Evolutionary conservation across 2,797 vertebrate species (phyloP).

Genomic region (Craterocephalus amniculus): DNA sequence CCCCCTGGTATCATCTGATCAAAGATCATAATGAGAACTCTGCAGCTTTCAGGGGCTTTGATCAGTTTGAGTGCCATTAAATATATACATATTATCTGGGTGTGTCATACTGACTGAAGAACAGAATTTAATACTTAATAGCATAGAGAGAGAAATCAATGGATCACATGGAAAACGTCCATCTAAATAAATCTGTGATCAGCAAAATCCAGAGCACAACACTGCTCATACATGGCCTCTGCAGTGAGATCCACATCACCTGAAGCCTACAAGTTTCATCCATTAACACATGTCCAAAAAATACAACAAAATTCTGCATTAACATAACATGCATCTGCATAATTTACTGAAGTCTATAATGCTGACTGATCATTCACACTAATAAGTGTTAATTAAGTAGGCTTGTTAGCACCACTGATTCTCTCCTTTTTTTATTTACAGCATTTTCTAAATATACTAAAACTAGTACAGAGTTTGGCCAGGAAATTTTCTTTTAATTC

Average conservation of each 20-base stretch:
- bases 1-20: neutral
- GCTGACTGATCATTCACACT: conserved; percentile 53
- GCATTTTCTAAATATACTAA: conserved; percentile 7
- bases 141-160: no score
- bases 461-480: conserved; percentile 1
- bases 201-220: no score
- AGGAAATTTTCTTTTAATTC: neutral
- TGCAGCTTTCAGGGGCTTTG: no score
- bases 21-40: neutral
- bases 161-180: no score
- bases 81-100: neutral
- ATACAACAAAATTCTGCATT: no score
- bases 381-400: neutral
- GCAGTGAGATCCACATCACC: neutral
- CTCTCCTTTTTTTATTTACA: conserved; percentile 14
- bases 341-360: conserved; percentile 32
- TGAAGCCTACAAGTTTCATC: neutral
- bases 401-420: no score
- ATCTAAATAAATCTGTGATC: neutral
- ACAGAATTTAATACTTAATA: neutral
- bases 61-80: neutral
- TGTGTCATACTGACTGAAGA: neutral
- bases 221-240: no score
- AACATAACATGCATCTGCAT: conserved; percentile 51
- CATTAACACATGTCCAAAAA: no score